Base-by-base conservation (phyloP, 2,888 invertebrate genomes). In the Harmothoe impar region DNA sequence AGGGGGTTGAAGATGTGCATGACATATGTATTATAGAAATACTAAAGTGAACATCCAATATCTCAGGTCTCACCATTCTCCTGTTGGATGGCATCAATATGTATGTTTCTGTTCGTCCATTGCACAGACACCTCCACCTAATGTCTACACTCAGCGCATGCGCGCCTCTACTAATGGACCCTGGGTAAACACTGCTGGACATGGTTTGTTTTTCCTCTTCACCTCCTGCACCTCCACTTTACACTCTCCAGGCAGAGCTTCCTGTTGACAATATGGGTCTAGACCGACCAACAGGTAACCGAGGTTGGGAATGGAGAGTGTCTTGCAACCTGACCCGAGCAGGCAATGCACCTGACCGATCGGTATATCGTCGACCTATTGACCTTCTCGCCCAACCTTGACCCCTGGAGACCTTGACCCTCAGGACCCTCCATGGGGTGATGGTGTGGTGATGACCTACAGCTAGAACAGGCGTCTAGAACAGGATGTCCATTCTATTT, bases 201-300 rank as follows among this genome's bases (percentile, higher is more conserved):
- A 43, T 25, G 31, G 81, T 81, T 81, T 81, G 43, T 81, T 81
- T 81, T 81, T 43, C 77, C 77, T 31, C 77, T 77, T 25, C 77
- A 77, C 25, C 31, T 31, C 77, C 77, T 25, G 25, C 25, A 10
- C 62, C 62, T 25, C 62, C 15, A 62, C 23, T 62, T n/a, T 62
- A 62, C 31, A 77, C 77, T 77, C 77, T 77, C 77, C 77, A 77
- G 17, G 10, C 77, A 77, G n/a, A 77, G 17, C 77, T 25, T 29
- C 25, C 62, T 62, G n/a, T 62, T n/a, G n/a, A 15, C 62, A 62
- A 7, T 62, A 62, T 62, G n/a, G 23, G 15, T n/a, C 62, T n/a
- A 62, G 3, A 77, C 25, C 31, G 77, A 25, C 31, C 31, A 77
- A 25, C 77, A 15, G 77, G 31, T 7, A 25, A 77, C 77, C 77